These are phyloP conservation scores for Characodon lateralis DNA, from an alignment of 2,797 vertebrate species.

Conservation along the genomic window DNA sequence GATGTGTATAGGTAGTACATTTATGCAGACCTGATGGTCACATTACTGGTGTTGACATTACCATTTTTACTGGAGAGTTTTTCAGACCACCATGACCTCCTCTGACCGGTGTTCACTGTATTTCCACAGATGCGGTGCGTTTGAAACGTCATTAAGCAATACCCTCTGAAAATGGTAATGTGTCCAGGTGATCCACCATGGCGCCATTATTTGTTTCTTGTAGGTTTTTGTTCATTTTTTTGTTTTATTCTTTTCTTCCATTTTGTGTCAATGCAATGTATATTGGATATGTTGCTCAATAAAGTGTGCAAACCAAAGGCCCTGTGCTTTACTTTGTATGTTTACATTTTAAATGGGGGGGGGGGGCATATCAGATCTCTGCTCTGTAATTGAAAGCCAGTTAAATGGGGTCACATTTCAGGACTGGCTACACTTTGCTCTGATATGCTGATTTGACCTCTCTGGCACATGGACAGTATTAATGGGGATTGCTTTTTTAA, in stretches of 20 bases:
- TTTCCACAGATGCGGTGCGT: slow-evolving; percentile 78
- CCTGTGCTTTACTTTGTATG: slow-evolving; percentile 22
- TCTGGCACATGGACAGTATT: not conserved
- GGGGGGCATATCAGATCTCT: not conserved
- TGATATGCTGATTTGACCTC: no score
- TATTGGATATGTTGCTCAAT: slow-evolving; percentile 82
- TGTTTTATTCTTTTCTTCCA: slow-evolving; percentile 16
- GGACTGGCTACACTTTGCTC: no score
- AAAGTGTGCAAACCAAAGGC: slow-evolving; percentile 78
- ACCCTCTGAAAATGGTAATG: slow-evolving; percentile 71
- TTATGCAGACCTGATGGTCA: slow-evolving; percentile 65
- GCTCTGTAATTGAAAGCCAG: not conserved
- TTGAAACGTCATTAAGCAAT: slow-evolving; percentile 82
- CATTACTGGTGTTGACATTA: slow-evolving; percentile 66
- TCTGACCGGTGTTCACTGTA: slow-evolving; percentile 84
- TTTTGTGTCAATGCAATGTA: slow-evolving; percentile 81
- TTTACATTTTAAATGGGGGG: not conserved
- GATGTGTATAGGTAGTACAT: slow-evolving; percentile 64
- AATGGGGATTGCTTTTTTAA: not conserved
- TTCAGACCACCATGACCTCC: slow-evolving; percentile 75
- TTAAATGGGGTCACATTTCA: not conserved
- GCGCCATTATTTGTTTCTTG: slow-evolving; percentile 55
- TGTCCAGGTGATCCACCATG: slow-evolving; percentile 75
- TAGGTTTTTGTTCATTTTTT: slow-evolving; percentile 3
- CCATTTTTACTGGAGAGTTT: slow-evolving; percentile 64